Percentiles rank a stretch among this genome's conserved stretches.
Conservation (phyloP, 2,113 vertebrate genomes). For the Pseudorhombus dupliciocellatus region DNA sequence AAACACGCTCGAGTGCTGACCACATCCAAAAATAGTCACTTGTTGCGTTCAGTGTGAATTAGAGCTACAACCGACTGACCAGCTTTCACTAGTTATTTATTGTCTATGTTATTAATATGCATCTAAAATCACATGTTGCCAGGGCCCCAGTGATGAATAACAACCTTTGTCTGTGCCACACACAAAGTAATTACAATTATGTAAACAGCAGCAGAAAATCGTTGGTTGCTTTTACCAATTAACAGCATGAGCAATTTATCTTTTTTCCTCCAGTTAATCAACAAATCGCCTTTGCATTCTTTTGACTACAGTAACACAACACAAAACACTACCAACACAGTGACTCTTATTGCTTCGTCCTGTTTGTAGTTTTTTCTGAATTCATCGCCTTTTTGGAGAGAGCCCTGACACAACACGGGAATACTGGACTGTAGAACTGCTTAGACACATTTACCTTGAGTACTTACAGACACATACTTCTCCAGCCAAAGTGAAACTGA, state of each 20-base stretch:
- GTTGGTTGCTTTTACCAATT: background rate
- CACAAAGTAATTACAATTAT: background rate
- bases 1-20: background rate
- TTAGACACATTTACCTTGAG: slow-evolving; percentile 1
- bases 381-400: slow-evolving; percentile 6
- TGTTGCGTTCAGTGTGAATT: slow-evolving; percentile 29
- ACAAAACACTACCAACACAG: background rate
- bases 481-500: slow-evolving; percentile 47
- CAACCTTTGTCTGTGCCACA: background rate
- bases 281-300: background rate
- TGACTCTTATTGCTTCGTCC: background rate
- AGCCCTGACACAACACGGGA: slow-evolving; percentile 16
- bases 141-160: background rate
- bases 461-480: slow-evolving; percentile 66
- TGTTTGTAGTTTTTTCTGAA: background rate
- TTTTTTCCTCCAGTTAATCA: no score
- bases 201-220: no score
- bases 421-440: background rate
- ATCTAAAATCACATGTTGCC: background rate
- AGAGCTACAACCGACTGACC: background rate
- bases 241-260: background rate
- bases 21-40: background rate
- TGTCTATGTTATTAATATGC: slow-evolving; percentile 7
- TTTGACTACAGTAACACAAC: background rate
- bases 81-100: background rate